These are phyloP conservation scores for Garrulus glandarius DNA, from an alignment of 2,797 vertebrate species.

Conservation along the genomic window DNA sequence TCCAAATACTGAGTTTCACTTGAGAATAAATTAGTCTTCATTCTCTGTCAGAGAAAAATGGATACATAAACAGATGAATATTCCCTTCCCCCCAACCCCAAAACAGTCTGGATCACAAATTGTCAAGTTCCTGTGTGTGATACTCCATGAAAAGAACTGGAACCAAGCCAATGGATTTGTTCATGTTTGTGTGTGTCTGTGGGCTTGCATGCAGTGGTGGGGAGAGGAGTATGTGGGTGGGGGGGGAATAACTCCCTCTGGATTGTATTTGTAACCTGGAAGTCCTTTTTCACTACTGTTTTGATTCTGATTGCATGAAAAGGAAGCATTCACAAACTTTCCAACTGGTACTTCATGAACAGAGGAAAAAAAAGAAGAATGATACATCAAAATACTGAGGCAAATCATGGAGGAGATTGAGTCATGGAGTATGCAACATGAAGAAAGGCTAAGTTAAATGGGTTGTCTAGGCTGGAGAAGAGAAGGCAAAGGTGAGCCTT, in stretches of 20 bases:
- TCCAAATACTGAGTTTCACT: not conserved
- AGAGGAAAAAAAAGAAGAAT: not conserved
- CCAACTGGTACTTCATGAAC: not conserved
- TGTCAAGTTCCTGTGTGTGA: not conserved
- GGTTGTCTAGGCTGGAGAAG: not conserved
- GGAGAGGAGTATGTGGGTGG: not conserved
- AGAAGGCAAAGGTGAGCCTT: not conserved
- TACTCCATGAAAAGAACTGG: not conserved
- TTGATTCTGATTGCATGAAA: not conserved
- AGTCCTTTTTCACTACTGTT: not conserved
- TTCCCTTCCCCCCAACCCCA: not conserved
- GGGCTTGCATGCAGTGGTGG: not conserved
- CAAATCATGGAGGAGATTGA: not conserved
- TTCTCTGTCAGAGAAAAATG: not conserved
- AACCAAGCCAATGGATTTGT: not conserved
- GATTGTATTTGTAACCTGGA: not conserved
- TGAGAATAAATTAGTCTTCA: constrained; percentile 16
- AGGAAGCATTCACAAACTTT: not conserved
- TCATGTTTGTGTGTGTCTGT: not conserved
- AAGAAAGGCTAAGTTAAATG: not conserved
- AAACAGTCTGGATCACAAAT: not conserved
- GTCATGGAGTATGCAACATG: not conserved
- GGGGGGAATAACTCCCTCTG: not conserved
- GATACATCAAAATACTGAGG: rapidly evolving
- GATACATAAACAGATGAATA: constrained; percentile 13